Percentiles rank a stretch among this genome's conserved stretches.
Evolutionary conservation across 2,113 vertebrate species (phyloP).

Genomic region (Ageneiosus marmoratus): DNA sequence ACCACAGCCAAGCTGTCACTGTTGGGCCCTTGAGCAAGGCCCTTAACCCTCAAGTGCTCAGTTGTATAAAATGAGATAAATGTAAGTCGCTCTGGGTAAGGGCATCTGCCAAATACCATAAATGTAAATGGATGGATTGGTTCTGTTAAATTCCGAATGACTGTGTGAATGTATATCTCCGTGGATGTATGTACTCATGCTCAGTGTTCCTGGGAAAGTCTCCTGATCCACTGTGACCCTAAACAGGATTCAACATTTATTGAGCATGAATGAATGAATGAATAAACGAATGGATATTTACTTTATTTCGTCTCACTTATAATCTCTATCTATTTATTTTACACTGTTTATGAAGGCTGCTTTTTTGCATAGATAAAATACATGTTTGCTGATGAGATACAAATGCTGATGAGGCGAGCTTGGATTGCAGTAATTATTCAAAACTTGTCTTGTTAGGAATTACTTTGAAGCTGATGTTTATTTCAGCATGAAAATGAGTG

Average conservation of each 20-base stretch:
- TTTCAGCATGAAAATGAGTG: background rate
- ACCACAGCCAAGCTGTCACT: no score
- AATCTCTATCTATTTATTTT: no score
- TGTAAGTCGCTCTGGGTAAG: no score
- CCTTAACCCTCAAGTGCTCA: no score
- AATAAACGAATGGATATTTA: background rate
- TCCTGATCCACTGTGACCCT: background rate
- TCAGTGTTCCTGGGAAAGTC: background rate
- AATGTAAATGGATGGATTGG: background rate
- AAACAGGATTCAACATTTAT: background rate
- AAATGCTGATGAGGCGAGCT: background rate
- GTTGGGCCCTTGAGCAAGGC: no score
- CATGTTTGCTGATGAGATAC: background rate
- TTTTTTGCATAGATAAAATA: background rate
- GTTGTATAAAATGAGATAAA: no score
- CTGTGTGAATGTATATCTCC: background rate
- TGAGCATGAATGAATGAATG: background rate
- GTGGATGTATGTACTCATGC: background rate
- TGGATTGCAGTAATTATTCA: background rate
- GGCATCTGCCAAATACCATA: no score
- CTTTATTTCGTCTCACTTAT: background rate
- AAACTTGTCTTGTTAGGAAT: conserved; percentile 9
- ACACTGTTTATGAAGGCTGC: background rate
- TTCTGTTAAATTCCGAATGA: background rate
- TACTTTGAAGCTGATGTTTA: background rate